Percentiles rank a stretch among this genome's conserved stretches.
phyloP scores from a whole-genome alignment of 2,113 vertebrate species.

The Centrocercus urophasianus region DNA sequence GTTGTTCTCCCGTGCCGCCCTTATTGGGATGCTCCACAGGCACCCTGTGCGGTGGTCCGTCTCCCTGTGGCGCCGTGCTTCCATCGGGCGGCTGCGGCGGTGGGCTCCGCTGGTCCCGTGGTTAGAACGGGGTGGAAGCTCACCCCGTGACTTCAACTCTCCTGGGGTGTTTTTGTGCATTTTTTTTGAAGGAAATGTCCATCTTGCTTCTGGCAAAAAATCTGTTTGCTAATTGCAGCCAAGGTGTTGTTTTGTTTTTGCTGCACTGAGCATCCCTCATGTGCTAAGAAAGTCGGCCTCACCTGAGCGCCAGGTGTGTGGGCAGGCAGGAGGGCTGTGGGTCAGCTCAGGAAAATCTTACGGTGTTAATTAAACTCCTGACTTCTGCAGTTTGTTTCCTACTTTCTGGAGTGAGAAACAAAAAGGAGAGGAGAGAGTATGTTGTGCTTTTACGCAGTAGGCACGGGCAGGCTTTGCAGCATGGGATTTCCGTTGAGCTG shows the following conservation, averaged over 20 bases:
- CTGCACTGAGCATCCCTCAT: slow-evolving; percentile 20
- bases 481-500: neutral
- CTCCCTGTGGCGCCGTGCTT: neutral
- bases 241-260: neutral
- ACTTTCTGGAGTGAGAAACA: neutral
- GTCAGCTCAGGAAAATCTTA: neutral
- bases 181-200: neutral
- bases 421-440: neutral
- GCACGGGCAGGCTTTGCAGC: neutral
- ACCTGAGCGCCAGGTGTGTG: neutral
- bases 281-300: neutral
- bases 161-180: neutral
- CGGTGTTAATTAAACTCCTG: neutral
- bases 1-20: fast-evolving
- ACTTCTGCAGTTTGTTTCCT: neutral
- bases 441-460: fast-evolving
- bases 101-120: neutral
- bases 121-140: neutral
- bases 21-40: neutral
- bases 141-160: neutral
- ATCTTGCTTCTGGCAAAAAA: neutral
- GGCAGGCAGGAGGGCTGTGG: neutral
- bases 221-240: neutral
- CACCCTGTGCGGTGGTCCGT: fast-evolving
- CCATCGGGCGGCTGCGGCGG: no score